Percentiles rank a stretch among this genome's conserved stretches.
phyloP scores from a whole-genome alignment of 2,888 invertebrate species.

The Antheraea assamensis region DNA sequence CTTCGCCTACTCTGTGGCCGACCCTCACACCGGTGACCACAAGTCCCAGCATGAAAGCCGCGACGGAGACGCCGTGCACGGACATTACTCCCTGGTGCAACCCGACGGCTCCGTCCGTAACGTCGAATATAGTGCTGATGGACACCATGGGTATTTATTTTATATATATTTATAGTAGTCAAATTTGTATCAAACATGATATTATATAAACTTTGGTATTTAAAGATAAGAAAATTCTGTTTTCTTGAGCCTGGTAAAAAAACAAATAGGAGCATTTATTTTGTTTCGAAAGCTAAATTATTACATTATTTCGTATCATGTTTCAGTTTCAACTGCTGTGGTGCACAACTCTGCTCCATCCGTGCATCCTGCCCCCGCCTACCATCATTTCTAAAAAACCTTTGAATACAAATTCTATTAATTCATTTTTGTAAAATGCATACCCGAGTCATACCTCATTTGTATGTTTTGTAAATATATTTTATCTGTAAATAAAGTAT shows the following conservation, averaged over 20 bases:
- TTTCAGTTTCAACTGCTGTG: constrained; percentile 55
- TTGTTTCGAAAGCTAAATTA: not conserved
- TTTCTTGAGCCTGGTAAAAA: no score
- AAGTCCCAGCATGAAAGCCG: constrained; percentile 78
- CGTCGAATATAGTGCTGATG: constrained; percentile 78
- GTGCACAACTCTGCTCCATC: constrained; percentile 43
- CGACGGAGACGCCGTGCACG: constrained; percentile 81
- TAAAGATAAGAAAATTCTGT: no score
- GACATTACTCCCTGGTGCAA: constrained; percentile 82
- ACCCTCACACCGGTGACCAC: constrained; percentile 82
- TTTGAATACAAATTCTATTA: not conserved
- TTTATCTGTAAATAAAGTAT: not conserved
- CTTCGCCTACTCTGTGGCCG: constrained; percentile 78
- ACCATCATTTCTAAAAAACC: constrained; percentile 11
- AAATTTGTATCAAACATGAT: no score
- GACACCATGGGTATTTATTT: constrained; percentile 59
- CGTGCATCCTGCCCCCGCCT: constrained; percentile 31
- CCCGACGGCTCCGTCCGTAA: constrained; percentile 79
- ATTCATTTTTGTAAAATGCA: not conserved
- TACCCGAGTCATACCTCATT: not conserved
- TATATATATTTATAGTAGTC: no score
- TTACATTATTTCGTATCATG: constrained; percentile 13
- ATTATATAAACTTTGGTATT: no score
- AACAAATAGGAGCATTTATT: no score
- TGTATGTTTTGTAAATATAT: not conserved